Evolutionary conservation across 2,797 vertebrate species (phyloP).

Genomic region (Naso thynnoides): DNA sequence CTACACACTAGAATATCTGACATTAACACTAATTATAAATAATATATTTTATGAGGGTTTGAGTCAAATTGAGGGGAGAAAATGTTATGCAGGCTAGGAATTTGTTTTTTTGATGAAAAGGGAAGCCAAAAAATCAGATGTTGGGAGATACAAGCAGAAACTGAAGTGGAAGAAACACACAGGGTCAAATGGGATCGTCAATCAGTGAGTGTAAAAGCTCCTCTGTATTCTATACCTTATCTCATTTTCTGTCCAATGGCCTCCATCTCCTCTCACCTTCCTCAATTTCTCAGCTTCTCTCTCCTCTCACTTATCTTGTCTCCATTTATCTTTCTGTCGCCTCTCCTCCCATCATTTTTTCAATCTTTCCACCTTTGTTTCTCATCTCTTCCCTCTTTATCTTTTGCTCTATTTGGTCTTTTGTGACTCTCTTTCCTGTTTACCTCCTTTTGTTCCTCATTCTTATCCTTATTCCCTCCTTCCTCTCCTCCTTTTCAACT

Average conservation of each 20-base stretch:
- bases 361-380: slow-evolving; percentile 43
- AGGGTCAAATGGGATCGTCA: slow-evolving; percentile 28
- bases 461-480: slow-evolving; percentile 21
- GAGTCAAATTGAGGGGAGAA: background rate
- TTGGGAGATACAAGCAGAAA: background rate
- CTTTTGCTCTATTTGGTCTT: slow-evolving; percentile 32
- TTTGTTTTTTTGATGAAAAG: background rate
- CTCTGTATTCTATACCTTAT: slow-evolving; percentile 8
- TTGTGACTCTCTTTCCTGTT: slow-evolving; percentile 1
- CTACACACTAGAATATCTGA: too few species aligned
- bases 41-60: too few species aligned
- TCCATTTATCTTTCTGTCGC: slow-evolving; percentile 70
- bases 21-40: too few species aligned
- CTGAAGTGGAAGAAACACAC: slow-evolving; percentile 11
- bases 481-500: slow-evolving; percentile 20
- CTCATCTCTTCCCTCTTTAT: slow-evolving; percentile 43
- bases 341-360: slow-evolving; percentile 50
- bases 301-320: slow-evolving; percentile 60
- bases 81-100: background rate
- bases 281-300: slow-evolving; percentile 34
- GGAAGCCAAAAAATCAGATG: slow-evolving; percentile 3
- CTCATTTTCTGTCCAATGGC: slow-evolving; percentile 26
- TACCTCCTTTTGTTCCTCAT: slow-evolving; percentile 8
- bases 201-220: slow-evolving; percentile 29
- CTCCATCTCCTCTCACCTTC: slow-evolving; percentile 43